Base-by-base conservation (phyloP, 2,888 invertebrate genomes). In the Elmis aenea region DNA sequence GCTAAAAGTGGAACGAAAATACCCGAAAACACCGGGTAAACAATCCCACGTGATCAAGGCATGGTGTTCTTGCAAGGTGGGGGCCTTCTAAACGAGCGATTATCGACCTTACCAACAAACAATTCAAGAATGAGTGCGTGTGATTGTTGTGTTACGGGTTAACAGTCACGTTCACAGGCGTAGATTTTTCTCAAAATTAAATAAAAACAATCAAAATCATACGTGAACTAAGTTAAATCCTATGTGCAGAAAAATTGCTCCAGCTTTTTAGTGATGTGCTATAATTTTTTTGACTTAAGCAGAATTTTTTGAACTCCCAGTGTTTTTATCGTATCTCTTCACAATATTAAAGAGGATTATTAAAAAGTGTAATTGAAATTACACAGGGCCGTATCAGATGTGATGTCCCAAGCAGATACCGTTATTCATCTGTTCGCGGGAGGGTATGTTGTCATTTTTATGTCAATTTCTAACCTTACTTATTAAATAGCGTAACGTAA, bases 391-490 rank as follows among this genome's bases (percentile, higher is more conserved):
- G 38, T 39, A 35, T 48, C 41, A 29, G 27, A 54, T 60, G 63
- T 60, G 49, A 83, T 82, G 83, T 78, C 79, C 75, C 83, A 85
- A 69, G 77, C 77, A 70, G 91, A 92, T 73, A 89, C 90, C 54
- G 79, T 92, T 57, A 91, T 93, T 72, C 93, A 94, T 75, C 81
- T 94, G 61, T 75, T 93, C 59, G 93, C 93, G 68, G 94, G 94
- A 78, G 93, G 93, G 94, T 94, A 76, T 80, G 90, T 80, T 24
- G 13, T 8, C 34, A 10, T 6, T 5, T 33, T 30, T 20, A 9
- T 26, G 26, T 38, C 36, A 16, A 25, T 27, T 33, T 38, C 9
- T n/a, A n/a, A n/a, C n/a, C n/a, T n/a, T n/a, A n/a, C n/a, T n/a
- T n/a, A n/a, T n/a, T n/a, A n/a, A n/a, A n/a, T n/a, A n/a, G n/a